A percentile compares a stretch with the other conserved stretches of the same genome.
phyloP scores from a whole-genome alignment of 2,888 invertebrate species.

The Halocaridina rubra region DNA sequence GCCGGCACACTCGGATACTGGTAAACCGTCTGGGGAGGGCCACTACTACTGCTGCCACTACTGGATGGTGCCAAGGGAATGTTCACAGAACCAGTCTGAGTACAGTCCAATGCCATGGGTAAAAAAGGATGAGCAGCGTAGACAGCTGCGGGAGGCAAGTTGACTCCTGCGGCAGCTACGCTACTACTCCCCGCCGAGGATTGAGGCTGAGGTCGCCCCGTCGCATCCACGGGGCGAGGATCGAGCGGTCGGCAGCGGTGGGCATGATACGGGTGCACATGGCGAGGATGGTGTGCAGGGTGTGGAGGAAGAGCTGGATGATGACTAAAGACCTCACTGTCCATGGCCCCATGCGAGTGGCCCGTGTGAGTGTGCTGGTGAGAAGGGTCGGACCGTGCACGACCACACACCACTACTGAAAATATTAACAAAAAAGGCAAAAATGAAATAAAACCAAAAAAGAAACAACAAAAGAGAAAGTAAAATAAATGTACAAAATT shows the following conservation, averaged over 20 bases:
- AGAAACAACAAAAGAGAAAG: not conserved
- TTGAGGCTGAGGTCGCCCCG: constrained; percentile 51
- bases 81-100: constrained; percentile 58
- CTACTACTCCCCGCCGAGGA: constrained; percentile 18
- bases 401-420: constrained; percentile 52
- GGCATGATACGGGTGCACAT: constrained; percentile 63
- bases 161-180: constrained; percentile 36
- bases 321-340: constrained; percentile 59
- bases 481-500: not conserved
- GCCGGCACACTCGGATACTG: constrained; percentile 40
- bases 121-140: constrained; percentile 48
- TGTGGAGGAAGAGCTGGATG: constrained; percentile 40
- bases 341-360: constrained; percentile 56
- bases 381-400: constrained; percentile 52
- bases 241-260: constrained; percentile 63
- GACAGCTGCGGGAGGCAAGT: constrained; percentile 41
- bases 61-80: constrained; percentile 50
- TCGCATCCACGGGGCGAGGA: constrained; percentile 42
- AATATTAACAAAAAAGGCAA: constrained; percentile 10
- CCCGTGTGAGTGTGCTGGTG: constrained; percentile 58
- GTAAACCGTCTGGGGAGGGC: constrained; percentile 44
- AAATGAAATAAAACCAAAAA: constrained; percentile 4
- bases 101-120: constrained; percentile 51
- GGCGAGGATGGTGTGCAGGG: constrained; percentile 56
- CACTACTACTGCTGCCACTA: constrained; percentile 25